Conservation (phyloP, 2,888 invertebrate genomes). For the Theodoxus fluviatilis region DNA sequence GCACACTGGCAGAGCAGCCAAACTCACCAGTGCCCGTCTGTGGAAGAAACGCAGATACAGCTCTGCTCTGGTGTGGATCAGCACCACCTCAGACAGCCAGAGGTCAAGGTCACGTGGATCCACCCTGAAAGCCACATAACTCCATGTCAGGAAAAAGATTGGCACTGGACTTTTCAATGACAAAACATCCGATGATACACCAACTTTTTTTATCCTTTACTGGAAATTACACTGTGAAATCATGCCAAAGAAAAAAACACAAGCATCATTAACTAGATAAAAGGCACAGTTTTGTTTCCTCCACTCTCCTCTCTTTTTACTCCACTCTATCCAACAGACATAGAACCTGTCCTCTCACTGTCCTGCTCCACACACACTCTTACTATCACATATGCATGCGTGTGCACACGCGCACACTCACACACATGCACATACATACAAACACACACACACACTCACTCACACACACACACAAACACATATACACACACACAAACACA, state of each 20-base stretch:
- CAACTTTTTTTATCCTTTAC: too few relatives aligned
- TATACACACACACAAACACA: not conserved
- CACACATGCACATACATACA: not conserved
- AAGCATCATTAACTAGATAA: too few relatives aligned
- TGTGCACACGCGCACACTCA: not conserved
- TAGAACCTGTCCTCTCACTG: too few relatives aligned
- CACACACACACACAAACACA: not conserved
- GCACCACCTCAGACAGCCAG: constrained; percentile 86
- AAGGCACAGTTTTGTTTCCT: too few relatives aligned
- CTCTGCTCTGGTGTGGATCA: constrained; percentile 88
- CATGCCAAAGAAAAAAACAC: too few relatives aligned
- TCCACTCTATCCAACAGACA: too few relatives aligned
- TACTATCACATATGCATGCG: too few relatives aligned
- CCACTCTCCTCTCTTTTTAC: too few relatives aligned
- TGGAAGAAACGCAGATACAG: constrained; percentile 88
- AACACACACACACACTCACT: not conserved
- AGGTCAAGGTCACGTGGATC: constrained; percentile 88
- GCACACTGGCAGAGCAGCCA: not conserved
- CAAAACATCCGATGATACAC: too few relatives aligned
- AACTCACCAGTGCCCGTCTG: constrained; percentile 69
- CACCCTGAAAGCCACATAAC: constrained; percentile 57
- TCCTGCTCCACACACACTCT: too few relatives aligned
- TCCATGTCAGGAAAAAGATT: not conserved
- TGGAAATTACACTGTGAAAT: too few relatives aligned
- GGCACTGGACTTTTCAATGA: not conserved